Conservation (phyloP, 2,888 invertebrate genomes). For the Agelastica alni region DNA sequence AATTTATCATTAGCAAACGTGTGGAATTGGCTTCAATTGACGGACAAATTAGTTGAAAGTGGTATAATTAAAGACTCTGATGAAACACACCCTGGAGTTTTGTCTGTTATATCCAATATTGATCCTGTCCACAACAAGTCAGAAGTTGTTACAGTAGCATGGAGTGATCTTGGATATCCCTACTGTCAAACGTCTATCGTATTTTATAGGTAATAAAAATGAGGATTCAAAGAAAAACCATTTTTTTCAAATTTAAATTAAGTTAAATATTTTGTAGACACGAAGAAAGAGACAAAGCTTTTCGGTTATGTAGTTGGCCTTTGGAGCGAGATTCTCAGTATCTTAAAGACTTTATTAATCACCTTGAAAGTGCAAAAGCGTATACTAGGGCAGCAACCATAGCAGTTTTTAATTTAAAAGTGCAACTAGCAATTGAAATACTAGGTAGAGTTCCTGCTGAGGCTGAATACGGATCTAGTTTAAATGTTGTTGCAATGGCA, state of each 20-base stretch:
- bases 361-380: constrained; percentile 73
- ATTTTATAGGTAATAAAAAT: constrained; percentile 61
- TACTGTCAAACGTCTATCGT: constrained; percentile 59
- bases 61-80: constrained; percentile 62
- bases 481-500: constrained; percentile 77
- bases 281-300: constrained; percentile 76
- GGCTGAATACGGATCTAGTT: constrained; percentile 49
- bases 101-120: constrained; percentile 60
- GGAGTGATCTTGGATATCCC: constrained; percentile 67
- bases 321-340: constrained; percentile 71
- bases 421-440: constrained; percentile 83
- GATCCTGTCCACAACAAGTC: constrained; percentile 61
- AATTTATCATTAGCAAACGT: constrained; percentile 75
- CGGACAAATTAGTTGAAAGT: constrained; percentile 71
- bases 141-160: constrained; percentile 64
- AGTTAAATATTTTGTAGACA: no score
- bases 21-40: constrained; percentile 82
- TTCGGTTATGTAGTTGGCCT: constrained; percentile 89
- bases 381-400: constrained; percentile 88
- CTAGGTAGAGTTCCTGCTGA: constrained; percentile 70
- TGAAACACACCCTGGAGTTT: constrained; percentile 67
- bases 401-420: constrained; percentile 85
- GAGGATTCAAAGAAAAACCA: no score
- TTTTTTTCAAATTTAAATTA: no score
- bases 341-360: constrained; percentile 64